These are phyloP conservation scores for Nemotelus nigrinus DNA, from an alignment of 2,888 invertebrate species.

Conservation along the genomic window DNA sequence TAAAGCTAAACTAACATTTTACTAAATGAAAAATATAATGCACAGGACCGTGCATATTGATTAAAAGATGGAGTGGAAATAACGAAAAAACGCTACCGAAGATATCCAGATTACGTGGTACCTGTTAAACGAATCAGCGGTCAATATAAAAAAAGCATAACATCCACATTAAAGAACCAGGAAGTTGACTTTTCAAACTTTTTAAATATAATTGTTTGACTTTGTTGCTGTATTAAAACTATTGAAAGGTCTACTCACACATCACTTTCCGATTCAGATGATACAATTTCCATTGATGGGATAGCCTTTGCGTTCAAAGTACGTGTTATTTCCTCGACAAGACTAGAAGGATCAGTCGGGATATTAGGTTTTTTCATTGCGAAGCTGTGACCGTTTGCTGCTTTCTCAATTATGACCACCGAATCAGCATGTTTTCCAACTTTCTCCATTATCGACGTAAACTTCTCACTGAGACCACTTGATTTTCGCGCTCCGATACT, in stretches of 20 bases:
- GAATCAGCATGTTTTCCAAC: constrained; percentile 56
- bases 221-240: too few species aligned
- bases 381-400: constrained; percentile 58
- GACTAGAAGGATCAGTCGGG: constrained; percentile 65
- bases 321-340: constrained; percentile 67
- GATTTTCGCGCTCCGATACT: not conserved
- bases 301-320: constrained; percentile 63
- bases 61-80: too few species aligned
- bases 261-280: constrained; percentile 75
- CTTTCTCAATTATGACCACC: constrained; percentile 54
- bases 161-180: too few species aligned
- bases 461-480: constrained; percentile 57
- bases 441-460: constrained; percentile 62
- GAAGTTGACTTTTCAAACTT: too few species aligned
- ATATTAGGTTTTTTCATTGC: constrained; percentile 59
- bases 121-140: too few species aligned
- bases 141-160: too few species aligned
- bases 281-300: constrained; percentile 71
- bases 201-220: too few species aligned
- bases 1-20: too few species aligned
- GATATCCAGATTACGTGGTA: too few species aligned
- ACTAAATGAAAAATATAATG: too few species aligned
- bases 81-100: too few species aligned
- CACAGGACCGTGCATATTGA: too few species aligned
- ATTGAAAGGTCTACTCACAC: constrained; percentile 57